Evolutionary conservation across 2,888 invertebrate species (phyloP).

Genomic region (Odontocolon sp.): DNA sequence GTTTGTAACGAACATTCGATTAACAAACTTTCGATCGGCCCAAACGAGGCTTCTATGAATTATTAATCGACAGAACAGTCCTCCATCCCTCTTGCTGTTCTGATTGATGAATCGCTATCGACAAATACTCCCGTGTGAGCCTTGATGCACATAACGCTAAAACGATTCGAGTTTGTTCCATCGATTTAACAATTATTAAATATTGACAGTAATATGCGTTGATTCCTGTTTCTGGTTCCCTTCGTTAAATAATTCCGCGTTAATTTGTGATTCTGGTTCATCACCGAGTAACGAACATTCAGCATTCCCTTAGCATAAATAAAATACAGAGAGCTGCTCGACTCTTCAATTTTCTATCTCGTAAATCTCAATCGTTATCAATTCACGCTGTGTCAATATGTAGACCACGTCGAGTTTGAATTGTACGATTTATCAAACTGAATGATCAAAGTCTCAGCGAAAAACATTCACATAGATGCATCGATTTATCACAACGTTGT

Average conservation of each 20-base stretch:
- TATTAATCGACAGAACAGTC: constrained; percentile 38
- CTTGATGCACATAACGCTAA: background rate
- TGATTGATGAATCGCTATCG: constrained; percentile 41
- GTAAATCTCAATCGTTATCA: too few species aligned
- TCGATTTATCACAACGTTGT: too few species aligned
- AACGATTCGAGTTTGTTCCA: constrained; percentile 30
- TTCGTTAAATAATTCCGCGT: background rate
- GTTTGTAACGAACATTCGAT: constrained; percentile 47
- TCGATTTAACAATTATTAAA: constrained; percentile 18
- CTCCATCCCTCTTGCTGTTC: background rate
- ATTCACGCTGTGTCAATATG: too few species aligned
- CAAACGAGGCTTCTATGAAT: constrained; percentile 37
- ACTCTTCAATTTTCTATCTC: too few species aligned
- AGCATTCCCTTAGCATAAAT: background rate
- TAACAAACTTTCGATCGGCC: constrained; percentile 42
- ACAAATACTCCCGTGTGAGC: constrained; percentile 14
- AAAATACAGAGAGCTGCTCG: too few species aligned
- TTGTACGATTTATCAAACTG: too few species aligned
- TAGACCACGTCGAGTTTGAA: too few species aligned
- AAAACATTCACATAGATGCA: too few species aligned
- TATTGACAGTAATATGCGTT: constrained; percentile 18
- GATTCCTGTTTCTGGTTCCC: too few species aligned
- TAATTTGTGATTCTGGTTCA: background rate
- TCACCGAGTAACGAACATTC: background rate
- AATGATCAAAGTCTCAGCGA: too few species aligned